These are phyloP conservation scores for Syngnathus rostellatus DNA, from an alignment of 2,797 vertebrate species.

Conservation along the genomic window DNA sequence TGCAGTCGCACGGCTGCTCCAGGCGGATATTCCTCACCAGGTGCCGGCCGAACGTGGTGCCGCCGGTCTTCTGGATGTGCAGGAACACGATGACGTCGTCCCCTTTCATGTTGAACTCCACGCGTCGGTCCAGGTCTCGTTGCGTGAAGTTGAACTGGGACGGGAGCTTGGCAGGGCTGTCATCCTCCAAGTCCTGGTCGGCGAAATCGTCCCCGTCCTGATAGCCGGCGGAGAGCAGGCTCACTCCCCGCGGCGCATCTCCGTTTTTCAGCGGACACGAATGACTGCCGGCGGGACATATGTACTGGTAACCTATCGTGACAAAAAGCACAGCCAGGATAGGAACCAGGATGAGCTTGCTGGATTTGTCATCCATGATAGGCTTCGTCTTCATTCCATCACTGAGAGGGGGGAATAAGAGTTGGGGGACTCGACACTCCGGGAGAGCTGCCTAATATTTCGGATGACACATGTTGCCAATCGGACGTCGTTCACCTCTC, in stretches of 20 bases:
- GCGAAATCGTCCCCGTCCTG: constrained; percentile 66
- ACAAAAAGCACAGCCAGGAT: constrained; percentile 86
- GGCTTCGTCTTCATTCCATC: constrained; percentile 64
- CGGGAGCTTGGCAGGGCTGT: constrained; percentile 59
- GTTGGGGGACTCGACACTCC: constrained; percentile 15
- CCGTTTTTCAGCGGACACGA: constrained; percentile 76
- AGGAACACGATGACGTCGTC: constrained; percentile 94
- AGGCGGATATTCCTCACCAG: constrained; percentile 93
- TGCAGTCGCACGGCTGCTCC: constrained; percentile 92
- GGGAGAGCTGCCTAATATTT: constrained; percentile 27
- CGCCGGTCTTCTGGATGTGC: constrained; percentile 97
- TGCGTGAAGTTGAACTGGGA: constrained; percentile 82
- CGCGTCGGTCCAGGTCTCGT: constrained; percentile 81
- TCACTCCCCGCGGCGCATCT: constrained; percentile 64
- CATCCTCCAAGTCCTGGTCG: constrained; percentile 71
- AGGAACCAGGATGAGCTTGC: constrained; percentile 87
- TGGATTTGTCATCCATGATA: constrained; percentile 91
- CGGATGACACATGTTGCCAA: constrained; percentile 57
- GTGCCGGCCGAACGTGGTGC: constrained; percentile 93
- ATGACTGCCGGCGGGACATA: constrained; percentile 82
- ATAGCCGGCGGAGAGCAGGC: constrained; percentile 56
- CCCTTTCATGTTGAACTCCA: constrained; percentile 87
- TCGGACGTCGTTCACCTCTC: constrained; percentile 17
- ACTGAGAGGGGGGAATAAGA: constrained; percentile 41
- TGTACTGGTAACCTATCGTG: constrained; percentile 91